Percentiles rank a stretch among this genome's conserved stretches.
Evolutionary conservation across 37 sponge, comb jelly and placozoan genomes (phyloP).

Genomic region (Diacarnus erythraeanus): DNA sequence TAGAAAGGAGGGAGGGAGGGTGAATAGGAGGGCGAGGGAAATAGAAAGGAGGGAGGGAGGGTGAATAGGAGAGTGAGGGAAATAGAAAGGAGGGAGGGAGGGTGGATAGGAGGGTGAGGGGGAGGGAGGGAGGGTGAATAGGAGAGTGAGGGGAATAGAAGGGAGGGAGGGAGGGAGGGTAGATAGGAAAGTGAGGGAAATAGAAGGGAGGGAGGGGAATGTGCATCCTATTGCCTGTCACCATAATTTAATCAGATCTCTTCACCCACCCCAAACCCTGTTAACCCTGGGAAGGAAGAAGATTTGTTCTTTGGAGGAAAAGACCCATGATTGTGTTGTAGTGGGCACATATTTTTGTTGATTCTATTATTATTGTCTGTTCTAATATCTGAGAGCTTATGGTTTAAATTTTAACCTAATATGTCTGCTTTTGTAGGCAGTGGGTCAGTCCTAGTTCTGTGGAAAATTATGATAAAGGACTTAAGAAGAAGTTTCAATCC

Average conservation of each 20-base stretch:
- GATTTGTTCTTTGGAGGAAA: too few relatives aligned
- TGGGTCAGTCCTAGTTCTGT: slow-evolving; percentile 49
- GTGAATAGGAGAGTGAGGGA: not conserved
- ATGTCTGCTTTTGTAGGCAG: slow-evolving; percentile 31
- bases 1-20: not conserved
- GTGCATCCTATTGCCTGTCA: not conserved
- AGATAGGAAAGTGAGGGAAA: not conserved
- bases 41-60: not conserved
- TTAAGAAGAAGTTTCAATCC: slow-evolving; percentile 61
- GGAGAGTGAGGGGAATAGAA: not conserved
- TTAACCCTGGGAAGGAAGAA: too few relatives aligned
- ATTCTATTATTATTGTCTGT: too few relatives aligned
- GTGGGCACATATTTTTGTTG: too few relatives aligned
- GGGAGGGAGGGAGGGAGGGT: not conserved
- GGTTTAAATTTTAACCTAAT: not conserved
- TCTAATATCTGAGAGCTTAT: not conserved
- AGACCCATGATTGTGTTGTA: too few relatives aligned
- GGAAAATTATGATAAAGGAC: slow-evolving; percentile 48
- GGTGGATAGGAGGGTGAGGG: not conserved
- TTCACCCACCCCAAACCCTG: too few relatives aligned
- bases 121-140: not conserved
- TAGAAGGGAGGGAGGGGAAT: not conserved
- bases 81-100: not conserved
- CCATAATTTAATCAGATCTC: too few relatives aligned
- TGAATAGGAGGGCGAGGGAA: not conserved